Percentiles rank a stretch among this genome's conserved stretches.
phyloP scores from a whole-genome alignment of 2,888 invertebrate genomes.

The Hypolimnas misippus region DNA sequence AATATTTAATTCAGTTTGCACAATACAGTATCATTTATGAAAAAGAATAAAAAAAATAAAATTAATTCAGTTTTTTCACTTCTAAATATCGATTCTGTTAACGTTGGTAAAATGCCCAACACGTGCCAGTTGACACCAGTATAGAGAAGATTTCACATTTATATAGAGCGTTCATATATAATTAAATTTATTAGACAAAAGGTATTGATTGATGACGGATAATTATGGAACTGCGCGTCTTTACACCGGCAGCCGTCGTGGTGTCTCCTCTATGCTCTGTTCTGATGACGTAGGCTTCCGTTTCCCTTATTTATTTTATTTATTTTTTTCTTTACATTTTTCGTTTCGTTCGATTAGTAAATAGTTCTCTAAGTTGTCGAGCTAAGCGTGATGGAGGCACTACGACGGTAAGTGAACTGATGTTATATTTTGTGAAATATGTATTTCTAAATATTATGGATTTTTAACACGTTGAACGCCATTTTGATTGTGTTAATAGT shows the following conservation, averaged over 20 bases:
- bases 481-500: neutral
- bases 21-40: too few species aligned
- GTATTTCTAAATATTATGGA: conserved; percentile 36
- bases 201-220: conserved; percentile 82
- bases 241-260: conserved; percentile 71
- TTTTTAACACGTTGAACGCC: neutral
- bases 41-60: too few species aligned
- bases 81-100: too few species aligned
- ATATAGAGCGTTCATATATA: conserved; percentile 55
- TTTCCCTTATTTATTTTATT: conserved; percentile 35
- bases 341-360: conserved; percentile 1
- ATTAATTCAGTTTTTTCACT: too few species aligned
- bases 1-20: too few species aligned
- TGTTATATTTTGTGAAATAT: conserved; percentile 16
- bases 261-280: conserved; percentile 82
- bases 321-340: neutral
- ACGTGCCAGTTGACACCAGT: too few species aligned
- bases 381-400: conserved; percentile 73
- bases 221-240: conserved; percentile 69
- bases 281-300: conserved; percentile 76
- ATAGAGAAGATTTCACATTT: neutral
- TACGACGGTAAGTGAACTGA: conserved; percentile 71
- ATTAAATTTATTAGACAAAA: conserved; percentile 43
- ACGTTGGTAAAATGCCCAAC: too few species aligned
- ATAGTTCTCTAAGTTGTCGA: conserved; percentile 34